phyloP scores from a whole-genome alignment of 2,797 vertebrate genomes.

The Eleutherodactylus coqui region DNA sequence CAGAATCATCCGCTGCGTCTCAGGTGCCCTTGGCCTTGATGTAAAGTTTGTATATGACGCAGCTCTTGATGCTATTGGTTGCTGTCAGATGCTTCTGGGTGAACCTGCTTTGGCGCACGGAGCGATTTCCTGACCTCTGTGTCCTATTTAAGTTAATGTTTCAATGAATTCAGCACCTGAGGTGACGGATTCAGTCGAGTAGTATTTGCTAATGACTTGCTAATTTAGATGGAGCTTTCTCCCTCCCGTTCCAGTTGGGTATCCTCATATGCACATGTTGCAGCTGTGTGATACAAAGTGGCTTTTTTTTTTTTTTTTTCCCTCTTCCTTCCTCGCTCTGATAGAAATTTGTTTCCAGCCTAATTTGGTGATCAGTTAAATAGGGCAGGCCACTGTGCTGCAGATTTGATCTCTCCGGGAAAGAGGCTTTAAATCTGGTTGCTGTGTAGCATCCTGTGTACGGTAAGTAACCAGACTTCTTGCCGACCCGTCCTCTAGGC shows the following conservation, averaged over 20 bases:
- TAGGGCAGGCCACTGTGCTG: not conserved
- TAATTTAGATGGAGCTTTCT: conserved; percentile 10
- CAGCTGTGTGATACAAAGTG: not conserved
- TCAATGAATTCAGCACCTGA: conserved; percentile 15
- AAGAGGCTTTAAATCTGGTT: not conserved
- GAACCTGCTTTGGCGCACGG: not conserved
- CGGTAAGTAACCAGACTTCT: not conserved
- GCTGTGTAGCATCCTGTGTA: not conserved
- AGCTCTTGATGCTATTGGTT: not conserved
- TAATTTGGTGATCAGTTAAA: conserved; percentile 6
- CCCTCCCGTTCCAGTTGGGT: not conserved
- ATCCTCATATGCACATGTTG: not conserved
- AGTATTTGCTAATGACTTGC: conserved; percentile 20
- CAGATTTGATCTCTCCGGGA: not conserved
- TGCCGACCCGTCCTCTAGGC: no score
- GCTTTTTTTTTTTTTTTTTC: not conserved
- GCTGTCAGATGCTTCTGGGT: not conserved
- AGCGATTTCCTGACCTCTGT: conserved; percentile 2
- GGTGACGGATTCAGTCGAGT: conserved; percentile 21
- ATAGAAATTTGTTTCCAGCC: conserved; percentile 5
- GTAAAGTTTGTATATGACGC: not conserved
- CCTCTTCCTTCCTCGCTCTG: not conserved
- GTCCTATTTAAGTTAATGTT: conserved; percentile 50
- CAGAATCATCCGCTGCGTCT: not conserved
- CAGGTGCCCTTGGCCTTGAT: conserved; percentile 13